Conservation (phyloP, 2,888 invertebrate species). For the Spialia ferax region DNA sequence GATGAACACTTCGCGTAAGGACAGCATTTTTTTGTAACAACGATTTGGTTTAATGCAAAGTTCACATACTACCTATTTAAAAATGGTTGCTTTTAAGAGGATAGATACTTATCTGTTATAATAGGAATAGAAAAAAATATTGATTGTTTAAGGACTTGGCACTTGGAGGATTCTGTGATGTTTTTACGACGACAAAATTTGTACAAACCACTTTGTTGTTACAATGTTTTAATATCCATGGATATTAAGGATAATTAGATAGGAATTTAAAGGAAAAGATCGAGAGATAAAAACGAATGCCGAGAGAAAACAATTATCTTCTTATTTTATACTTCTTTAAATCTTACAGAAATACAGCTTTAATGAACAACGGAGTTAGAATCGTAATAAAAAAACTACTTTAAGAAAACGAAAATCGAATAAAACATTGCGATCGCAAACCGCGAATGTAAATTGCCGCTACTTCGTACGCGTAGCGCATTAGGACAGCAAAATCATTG, state of each 20-base stretch:
- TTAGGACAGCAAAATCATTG: conserved; percentile 11
- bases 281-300: too few species aligned
- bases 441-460: conserved; percentile 43
- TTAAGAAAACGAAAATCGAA: conserved; percentile 11
- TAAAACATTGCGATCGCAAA: conserved; percentile 19
- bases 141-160: too few species aligned
- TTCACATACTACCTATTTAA: too few species aligned
- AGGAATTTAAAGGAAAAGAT: too few species aligned
- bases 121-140: too few species aligned
- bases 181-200: neutral
- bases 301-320: too few species aligned
- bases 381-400: neutral
- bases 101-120: too few species aligned
- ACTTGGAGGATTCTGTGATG: too few species aligned
- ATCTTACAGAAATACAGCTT: neutral
- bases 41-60: too few species aligned
- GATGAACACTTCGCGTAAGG: conserved; percentile 41
- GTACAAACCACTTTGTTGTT: too few species aligned
- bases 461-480: conserved; percentile 22
- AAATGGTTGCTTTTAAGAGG: too few species aligned
- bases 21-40: conserved; percentile 20
- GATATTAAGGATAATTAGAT: neutral
- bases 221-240: neutral
- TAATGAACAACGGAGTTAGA: neutral
- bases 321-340: neutral